A percentile compares a stretch with the other conserved stretches of the same genome.
phyloP scores from a whole-genome alignment of 1,140 invertebrate species.

The Rhynchophorus ferrugineus region DNA sequence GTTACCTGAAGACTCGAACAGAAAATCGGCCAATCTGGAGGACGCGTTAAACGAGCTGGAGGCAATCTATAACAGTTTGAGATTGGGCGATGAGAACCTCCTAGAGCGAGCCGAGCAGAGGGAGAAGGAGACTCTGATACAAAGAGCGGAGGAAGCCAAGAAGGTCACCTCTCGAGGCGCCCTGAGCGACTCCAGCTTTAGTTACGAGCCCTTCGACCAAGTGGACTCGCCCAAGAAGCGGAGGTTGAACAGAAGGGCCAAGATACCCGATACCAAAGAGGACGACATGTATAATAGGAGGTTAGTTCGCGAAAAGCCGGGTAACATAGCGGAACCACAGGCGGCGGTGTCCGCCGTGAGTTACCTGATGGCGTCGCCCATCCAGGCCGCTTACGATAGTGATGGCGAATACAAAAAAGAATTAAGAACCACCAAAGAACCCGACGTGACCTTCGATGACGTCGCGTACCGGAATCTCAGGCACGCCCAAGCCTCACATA shows the following conservation, averaged over 20 bases:
- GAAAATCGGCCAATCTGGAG: constrained; percentile 65
- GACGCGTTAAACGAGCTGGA: constrained; percentile 82
- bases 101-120: constrained; percentile 68
- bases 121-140: constrained; percentile 51
- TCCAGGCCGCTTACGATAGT: constrained; percentile 40
- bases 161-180: constrained; percentile 26
- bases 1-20: constrained; percentile 26
- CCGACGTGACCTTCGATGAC: constrained; percentile 76
- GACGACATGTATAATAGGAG: constrained; percentile 77
- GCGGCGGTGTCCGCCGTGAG: constrained; percentile 54
- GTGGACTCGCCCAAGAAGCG: constrained; percentile 28
- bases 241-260: constrained; percentile 38
- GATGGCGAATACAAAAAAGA: constrained; percentile 40
- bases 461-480: constrained; percentile 72
- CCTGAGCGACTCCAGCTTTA: constrained; percentile 37
- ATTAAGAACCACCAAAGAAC: constrained; percentile 63
- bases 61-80: constrained; percentile 78
- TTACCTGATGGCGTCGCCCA: constrained; percentile 66
- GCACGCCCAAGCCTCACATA: constrained; percentile 63
- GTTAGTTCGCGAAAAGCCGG: constrained; percentile 51
- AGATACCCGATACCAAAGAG: constrained; percentile 54
- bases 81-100: constrained; percentile 72
- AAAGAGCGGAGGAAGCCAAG: constrained; percentile 27
- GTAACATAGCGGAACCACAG: constrained; percentile 48
- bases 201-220: constrained; percentile 36